These are phyloP conservation scores for Ellobius talpinus DNA, from an alignment of 2,113 vertebrate genomes.

Conservation along the genomic window DNA sequence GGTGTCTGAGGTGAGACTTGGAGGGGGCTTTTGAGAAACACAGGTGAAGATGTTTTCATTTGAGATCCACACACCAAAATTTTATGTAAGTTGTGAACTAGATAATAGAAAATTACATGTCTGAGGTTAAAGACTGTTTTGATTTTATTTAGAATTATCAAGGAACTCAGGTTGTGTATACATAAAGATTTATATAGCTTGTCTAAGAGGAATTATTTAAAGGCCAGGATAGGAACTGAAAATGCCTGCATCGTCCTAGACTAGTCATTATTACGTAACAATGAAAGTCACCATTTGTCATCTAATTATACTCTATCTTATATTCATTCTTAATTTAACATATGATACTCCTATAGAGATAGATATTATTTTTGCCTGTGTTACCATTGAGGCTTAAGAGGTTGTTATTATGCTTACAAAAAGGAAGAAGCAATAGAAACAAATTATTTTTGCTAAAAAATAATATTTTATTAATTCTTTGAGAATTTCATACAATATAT, in stretches of 20 bases:
- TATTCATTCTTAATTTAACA: not conserved
- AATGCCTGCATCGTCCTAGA: not conserved
- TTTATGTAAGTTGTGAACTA: not conserved
- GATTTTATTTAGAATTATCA: not conserved
- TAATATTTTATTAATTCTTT: not conserved
- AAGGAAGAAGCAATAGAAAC: not conserved
- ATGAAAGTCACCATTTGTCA: not conserved
- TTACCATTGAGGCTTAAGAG: not conserved
- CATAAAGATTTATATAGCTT: not conserved
- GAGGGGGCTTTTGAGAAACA: slow-evolving; percentile 22
- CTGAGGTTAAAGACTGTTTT: not conserved
- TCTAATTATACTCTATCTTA: not conserved
- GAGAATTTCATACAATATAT: not conserved
- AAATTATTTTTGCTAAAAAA: not conserved
- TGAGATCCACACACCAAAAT: not conserved
- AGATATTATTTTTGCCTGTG: not conserved
- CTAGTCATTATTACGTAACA: not conserved
- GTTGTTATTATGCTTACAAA: not conserved
- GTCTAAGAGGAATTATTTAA: not conserved
- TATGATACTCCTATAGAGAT: not conserved
- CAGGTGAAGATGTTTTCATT: not conserved
- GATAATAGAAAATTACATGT: not conserved
- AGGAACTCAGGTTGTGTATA: not conserved
- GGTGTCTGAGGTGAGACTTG: not conserved
- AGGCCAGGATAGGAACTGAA: not conserved